Base-by-base conservation (phyloP, 2,113 vertebrate genomes). In the Mixornis gularis region DNA sequence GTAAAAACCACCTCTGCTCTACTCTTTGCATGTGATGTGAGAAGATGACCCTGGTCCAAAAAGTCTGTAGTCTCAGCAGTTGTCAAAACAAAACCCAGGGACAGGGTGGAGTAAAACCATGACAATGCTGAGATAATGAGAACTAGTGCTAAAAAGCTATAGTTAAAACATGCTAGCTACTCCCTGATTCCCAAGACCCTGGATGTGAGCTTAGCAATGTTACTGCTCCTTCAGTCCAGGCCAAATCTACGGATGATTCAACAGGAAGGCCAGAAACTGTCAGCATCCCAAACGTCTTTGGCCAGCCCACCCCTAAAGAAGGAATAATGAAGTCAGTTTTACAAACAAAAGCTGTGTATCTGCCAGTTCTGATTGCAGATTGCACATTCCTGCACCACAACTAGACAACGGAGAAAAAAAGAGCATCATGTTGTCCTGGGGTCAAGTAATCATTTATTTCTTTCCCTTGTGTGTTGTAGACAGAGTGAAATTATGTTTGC, bases 281-380 rank as follows among this genome's bases (percentile, higher is more conserved):
- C 92, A 92, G 71, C 41, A 79, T 85, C 92, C 81, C 87, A 92
- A 85, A 73, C 3, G 16, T 89, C 78, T 89, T 92, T 0, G 0
- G 92, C 89, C 89, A 94, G 92, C 94, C 95, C 92, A 96, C 87
- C 94, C 92, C 79, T 87, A 89, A 73, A 93, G 81, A 7, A 1
- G 92, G 66, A 91, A 82, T 93, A 94, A 89, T 85, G 81, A 94
- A 95, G 92, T 91, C 87, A 94, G 87, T 91, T 89, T 94, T 85
- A 72, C 78, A 96, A 93, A 96, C 81, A 93, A 87, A 93, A 96
- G 81, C 93, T 94, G 84, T 44, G 59, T 9, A 29, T 79, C 87
- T 94, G 95, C 92, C 95, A 95, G 81, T 82, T 93, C 62, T 2
- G 30, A 86, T 4, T 89, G 90, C 90, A 85, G 77, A 92, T 82